Conservation (phyloP, 2,113 vertebrate species). For the Tonatia bakeri region DNA sequence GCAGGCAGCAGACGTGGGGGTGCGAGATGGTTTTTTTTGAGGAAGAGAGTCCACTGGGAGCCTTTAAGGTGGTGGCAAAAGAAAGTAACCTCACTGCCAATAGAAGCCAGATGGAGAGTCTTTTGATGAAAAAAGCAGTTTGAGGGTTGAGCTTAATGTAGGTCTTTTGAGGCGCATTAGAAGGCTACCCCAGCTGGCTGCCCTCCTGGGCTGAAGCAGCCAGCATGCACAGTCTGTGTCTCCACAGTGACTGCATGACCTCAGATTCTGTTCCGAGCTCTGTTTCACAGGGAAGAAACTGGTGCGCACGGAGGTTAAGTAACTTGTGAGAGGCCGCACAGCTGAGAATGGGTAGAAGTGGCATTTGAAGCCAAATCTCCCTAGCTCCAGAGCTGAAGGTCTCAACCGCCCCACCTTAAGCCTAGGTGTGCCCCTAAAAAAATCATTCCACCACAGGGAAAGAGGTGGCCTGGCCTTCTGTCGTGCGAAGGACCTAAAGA, state of each 20-base stretch:
- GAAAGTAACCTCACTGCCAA: background rate
- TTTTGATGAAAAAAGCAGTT: background rate
- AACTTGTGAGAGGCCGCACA: background rate
- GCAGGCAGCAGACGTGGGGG: rapidly evolving
- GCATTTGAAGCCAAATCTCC: background rate
- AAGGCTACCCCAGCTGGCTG: background rate
- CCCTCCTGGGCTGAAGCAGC: background rate
- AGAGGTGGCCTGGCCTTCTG: background rate
- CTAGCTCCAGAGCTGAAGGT: background rate
- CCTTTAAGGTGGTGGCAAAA: background rate
- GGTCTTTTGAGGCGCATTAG: background rate
- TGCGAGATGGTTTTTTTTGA: background rate
- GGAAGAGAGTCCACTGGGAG: background rate
- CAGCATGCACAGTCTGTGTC: background rate
- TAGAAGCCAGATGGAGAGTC: background rate
- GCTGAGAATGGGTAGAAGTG: background rate
- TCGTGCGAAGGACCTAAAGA: background rate
- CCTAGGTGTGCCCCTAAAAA: background rate
- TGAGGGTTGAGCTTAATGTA: background rate
- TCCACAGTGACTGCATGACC: background rate
- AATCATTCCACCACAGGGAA: background rate
- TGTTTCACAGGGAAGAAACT: background rate
- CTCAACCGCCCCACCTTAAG: background rate
- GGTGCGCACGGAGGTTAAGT: background rate
- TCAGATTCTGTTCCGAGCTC: background rate